Evolutionary conservation across 1,140 invertebrate genomes (phyloP).

Genomic region (Drosophila biarmipes): DNA sequence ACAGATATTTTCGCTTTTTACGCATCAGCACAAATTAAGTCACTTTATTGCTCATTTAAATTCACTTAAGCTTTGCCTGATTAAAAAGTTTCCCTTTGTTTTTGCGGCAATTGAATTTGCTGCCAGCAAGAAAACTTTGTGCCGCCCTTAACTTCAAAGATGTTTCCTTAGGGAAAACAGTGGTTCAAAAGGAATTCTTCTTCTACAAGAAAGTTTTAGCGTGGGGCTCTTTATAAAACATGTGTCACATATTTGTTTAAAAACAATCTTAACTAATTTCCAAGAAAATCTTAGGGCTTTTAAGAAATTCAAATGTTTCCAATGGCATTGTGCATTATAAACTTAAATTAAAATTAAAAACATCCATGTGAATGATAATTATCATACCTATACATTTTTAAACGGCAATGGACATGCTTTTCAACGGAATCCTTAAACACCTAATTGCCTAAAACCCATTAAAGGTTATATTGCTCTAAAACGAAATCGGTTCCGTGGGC

Average conservation of each 20-base stretch:
- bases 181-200: not conserved
- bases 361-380: too few relatives aligned
- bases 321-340: not conserved
- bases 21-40: conserved; percentile 33
- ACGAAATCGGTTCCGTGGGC: not conserved
- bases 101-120: conserved; percentile 33
- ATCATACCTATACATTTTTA: too few relatives aligned
- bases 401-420: not conserved
- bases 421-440: too few relatives aligned
- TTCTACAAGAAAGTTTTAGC: not conserved
- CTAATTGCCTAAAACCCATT: conserved; percentile 6
- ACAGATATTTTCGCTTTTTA: conserved; percentile 43
- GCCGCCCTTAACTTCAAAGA: conserved; percentile 37
- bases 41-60: conserved; percentile 42
- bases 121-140: conserved; percentile 27
- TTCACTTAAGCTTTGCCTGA: conserved; percentile 31
- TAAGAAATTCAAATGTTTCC: not conserved
- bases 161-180: conserved; percentile 29
- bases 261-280: too few relatives aligned
- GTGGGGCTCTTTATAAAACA: too few relatives aligned
- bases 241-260: not conserved
- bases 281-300: too few relatives aligned
- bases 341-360: not conserved
- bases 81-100: conserved; percentile 29
- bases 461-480: not conserved